Evolutionary conservation across 2,888 invertebrate genomes (phyloP).

Genomic region (Salticus scenicus): DNA sequence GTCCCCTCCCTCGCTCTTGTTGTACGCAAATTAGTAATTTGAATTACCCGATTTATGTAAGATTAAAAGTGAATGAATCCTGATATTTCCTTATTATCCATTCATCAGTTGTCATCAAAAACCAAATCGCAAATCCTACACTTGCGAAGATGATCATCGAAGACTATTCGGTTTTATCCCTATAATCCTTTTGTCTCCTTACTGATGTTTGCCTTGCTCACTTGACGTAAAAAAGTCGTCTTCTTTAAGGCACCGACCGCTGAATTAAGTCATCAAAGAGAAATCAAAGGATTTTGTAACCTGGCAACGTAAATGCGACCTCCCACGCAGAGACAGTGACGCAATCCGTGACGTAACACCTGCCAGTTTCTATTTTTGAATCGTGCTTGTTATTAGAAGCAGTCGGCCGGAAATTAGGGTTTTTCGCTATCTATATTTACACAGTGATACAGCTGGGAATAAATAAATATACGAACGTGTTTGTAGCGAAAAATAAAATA

Average conservation of each 20-base stretch:
- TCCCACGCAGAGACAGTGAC: slow-evolving; percentile 20
- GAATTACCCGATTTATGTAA: no score
- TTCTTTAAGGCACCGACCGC: not conserved
- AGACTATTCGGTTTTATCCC: not conserved
- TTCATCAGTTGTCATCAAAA: no score
- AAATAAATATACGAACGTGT: no score
- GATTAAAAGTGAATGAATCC: no score
- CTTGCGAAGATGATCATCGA: no score
- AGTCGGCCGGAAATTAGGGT: slow-evolving; percentile 37
- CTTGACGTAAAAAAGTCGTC: not conserved
- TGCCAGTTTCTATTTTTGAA: slow-evolving; percentile 44
- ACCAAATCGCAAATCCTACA: no score
- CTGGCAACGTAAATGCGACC: slow-evolving; percentile 22
- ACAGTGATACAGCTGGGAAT: not conserved
- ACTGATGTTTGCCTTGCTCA: not conserved
- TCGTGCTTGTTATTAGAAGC: slow-evolving; percentile 36
- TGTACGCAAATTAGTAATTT: no score
- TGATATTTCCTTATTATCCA: no score
- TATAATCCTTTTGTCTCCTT: not conserved
- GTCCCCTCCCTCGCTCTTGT: no score
- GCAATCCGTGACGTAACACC: slow-evolving; percentile 33
- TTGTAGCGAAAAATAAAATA: no score
- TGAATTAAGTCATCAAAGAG: slow-evolving; percentile 1
- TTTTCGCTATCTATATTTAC: slow-evolving; percentile 43
- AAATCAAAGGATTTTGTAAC: slow-evolving; percentile 24